phyloP scores from a whole-genome alignment of 2,797 vertebrate genomes.

The Pipistrellus nathusii region DNA sequence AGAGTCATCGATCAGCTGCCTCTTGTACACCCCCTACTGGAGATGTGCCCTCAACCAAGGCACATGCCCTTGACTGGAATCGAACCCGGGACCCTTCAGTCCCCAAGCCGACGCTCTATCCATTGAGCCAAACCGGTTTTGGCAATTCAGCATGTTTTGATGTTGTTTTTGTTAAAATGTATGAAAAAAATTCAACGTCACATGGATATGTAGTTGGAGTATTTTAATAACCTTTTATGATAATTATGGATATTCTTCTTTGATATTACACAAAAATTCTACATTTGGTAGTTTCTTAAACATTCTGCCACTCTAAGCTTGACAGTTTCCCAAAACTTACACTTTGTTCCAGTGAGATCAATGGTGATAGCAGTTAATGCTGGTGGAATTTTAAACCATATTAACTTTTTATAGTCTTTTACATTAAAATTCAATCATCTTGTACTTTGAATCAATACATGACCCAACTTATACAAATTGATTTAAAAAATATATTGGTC shows the following conservation, averaged over 20 bases:
- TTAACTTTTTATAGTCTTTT: constrained; percentile 25
- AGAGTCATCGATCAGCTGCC: too few species aligned
- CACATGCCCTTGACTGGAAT: too few species aligned
- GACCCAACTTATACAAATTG: constrained; percentile 10
- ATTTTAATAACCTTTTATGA: constrained; percentile 52
- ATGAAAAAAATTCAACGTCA: constrained; percentile 47
- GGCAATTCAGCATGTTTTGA: constrained; percentile 38
- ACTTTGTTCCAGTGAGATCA: too few species aligned
- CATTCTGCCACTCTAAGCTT: too few species aligned
- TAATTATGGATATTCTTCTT: constrained; percentile 50
- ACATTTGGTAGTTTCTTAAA: constrained; percentile 53
- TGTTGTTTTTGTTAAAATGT: constrained; percentile 45
- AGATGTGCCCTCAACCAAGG: too few species aligned
- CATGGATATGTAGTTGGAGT: not conserved
- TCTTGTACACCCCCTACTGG: too few species aligned
- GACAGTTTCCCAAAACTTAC: too few species aligned
- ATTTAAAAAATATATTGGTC: constrained; percentile 59
- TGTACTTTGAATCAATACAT: constrained; percentile 59
- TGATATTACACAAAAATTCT: constrained; percentile 37
- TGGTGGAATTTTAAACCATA: constrained; percentile 43
- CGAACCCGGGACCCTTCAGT: too few species aligned
- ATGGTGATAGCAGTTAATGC: not conserved
- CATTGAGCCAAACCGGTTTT: too few species aligned
- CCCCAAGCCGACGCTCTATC: too few species aligned
- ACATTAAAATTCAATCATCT: constrained; percentile 52